Conservation (phyloP, 2,113 vertebrate genomes). For the Cottus gobio region DNA sequence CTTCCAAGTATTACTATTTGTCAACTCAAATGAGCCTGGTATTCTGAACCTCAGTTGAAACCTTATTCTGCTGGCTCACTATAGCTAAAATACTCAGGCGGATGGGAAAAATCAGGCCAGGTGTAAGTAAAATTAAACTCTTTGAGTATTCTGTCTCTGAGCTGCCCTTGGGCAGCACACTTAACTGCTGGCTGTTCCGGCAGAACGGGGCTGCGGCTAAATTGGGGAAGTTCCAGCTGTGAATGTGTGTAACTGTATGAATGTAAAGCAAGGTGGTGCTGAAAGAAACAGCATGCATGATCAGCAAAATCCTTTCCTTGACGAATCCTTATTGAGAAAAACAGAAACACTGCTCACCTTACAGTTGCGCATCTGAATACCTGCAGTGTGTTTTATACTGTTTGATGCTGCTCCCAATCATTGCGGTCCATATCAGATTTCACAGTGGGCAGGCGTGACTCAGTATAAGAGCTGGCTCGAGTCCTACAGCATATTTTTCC, state of each 20-base stretch:
- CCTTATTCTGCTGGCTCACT: slow-evolving; percentile 2
- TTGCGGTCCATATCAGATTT: slow-evolving; percentile 71
- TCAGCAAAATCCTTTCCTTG: slow-evolving; percentile 36
- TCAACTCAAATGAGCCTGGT: not conserved
- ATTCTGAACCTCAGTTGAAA: not conserved
- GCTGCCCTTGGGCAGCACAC: slow-evolving; percentile 31
- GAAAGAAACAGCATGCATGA: slow-evolving; percentile 1
- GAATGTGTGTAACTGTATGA: slow-evolving; percentile 24
- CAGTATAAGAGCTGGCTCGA: slow-evolving; percentile 66
- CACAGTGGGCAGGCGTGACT: slow-evolving; percentile 72
- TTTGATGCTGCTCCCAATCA: slow-evolving; percentile 63
- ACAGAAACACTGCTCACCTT: slow-evolving; percentile 22
- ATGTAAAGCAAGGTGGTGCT: slow-evolving; percentile 22
- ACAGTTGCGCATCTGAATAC: slow-evolving; percentile 46
- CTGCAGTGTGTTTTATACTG: slow-evolving; percentile 56
- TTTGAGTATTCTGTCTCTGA: slow-evolving; percentile 20
- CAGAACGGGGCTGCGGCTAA: slow-evolving; percentile 21
- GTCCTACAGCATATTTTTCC: slow-evolving; percentile 71
- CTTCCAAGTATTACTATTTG: slow-evolving; percentile 5
- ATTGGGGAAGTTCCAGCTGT: slow-evolving; percentile 25
- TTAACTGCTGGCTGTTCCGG: slow-evolving; percentile 12
- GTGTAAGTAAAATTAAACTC: slow-evolving; percentile 9
- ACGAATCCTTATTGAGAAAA: slow-evolving; percentile 30
- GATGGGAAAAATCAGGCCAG: not conserved
- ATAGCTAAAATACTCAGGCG: not conserved